Percentiles rank a stretch among this genome's conserved stretches.
phyloP scores from a whole-genome alignment of 2,888 invertebrate genomes.

The Pachycephus smyrnensis region DNA sequence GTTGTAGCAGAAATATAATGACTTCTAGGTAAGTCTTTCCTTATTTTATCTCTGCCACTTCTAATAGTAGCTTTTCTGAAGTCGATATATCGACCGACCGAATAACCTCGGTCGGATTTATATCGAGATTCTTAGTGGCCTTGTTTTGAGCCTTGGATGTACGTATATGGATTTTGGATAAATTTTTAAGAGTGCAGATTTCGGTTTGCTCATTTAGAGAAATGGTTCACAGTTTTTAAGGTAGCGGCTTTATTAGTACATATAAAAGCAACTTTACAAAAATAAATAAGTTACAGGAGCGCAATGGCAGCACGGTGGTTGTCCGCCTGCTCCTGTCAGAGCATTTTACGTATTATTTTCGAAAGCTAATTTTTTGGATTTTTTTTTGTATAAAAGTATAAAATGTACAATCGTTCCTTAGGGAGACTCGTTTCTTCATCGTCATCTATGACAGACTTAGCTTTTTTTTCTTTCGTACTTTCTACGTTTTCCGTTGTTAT shows the following conservation, averaged over 20 bases:
- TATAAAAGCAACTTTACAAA: constrained; percentile 38
- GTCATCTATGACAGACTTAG: neutral
- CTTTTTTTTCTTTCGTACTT: neutral
- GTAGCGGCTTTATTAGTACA: constrained; percentile 64
- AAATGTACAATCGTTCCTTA: neutral
- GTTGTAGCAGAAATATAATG: neutral
- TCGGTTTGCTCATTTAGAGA: neutral
- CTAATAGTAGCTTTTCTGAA: constrained; percentile 16
- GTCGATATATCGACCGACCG: constrained; percentile 61
- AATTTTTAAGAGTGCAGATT: neutral
- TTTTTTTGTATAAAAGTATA: neutral
- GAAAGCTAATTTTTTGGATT: neutral
- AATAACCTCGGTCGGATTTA: constrained; percentile 41
- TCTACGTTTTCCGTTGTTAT: neutral
- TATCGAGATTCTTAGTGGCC: neutral
- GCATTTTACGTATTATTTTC: neutral
- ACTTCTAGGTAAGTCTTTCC: neutral
- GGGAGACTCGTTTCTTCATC: neutral
- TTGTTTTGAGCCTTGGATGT: neutral
- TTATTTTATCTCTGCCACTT: neutral
- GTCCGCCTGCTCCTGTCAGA: neutral
- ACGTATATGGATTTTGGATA: neutral
- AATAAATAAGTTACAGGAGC: constrained; percentile 65
- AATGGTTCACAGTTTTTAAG: constrained; percentile 27
- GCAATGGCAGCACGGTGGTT: neutral